Evolutionary conservation across 2,888 invertebrate genomes (phyloP), one percentile per base, ranked within the genome.

Genomic region (Drosophila dives): DNA sequence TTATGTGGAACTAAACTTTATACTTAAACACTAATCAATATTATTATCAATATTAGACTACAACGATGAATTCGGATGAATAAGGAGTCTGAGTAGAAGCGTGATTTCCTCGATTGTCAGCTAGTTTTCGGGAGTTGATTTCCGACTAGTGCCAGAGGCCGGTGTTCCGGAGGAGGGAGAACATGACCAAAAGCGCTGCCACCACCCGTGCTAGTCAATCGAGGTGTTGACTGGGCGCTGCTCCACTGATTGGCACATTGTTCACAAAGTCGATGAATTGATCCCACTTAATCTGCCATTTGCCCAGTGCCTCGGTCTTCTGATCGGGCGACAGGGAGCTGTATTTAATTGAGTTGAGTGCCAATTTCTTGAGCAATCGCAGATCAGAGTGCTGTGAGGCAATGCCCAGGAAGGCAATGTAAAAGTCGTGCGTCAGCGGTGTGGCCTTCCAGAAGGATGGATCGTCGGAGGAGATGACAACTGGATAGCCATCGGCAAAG

Each of bases 381-480:
- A 97, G 90, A 79, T 97, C 97, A 0, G 95, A 94, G 26, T 94
- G 93, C 45, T 94, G 94, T 36, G 96, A 95, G 29, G 96, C 95
- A 33, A 97, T 95, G 0, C 95, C 96, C 91, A 97, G 94, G 83
- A 97, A 97, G 0, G 96, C 95, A 45, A 96, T 94, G 90, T 97
- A 97, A 90, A 96, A 96, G 86, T 97, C 97, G 81, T 96, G 96
- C 60, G 96, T 95, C 12, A 97, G 91, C 0, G 95, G 96, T 62
- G 94, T 94, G 0, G 96, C 95, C 26, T 95, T 95, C 97, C 97
- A 97, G 42, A 95, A 94, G 0, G 96, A 95, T 0, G 97, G 97
- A 92, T 97, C 97, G 83, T 97, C 97, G 81, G 96, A 96, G 0
- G 96, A 95, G 36, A 97, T 93, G 0, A 97, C 95, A 0, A 97